A percentile compares a stretch with the other conserved stretches of the same genome.
These are phyloP conservation scores for Acanthornis magna DNA, from an alignment of 2,797 vertebrate species.

Conservation along the genomic window DNA sequence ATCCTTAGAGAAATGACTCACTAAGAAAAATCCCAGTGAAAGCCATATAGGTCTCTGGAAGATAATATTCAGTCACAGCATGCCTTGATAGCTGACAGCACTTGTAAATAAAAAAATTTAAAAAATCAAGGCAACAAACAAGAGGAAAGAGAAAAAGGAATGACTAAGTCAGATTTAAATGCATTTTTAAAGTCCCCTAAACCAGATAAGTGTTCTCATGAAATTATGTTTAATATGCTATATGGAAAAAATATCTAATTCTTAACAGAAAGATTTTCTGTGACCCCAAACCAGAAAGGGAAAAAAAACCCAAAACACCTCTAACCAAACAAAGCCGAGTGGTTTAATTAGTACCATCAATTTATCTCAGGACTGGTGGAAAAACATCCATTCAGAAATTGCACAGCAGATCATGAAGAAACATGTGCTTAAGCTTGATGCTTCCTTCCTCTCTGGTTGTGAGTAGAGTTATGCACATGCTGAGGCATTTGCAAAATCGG, in stretches of 20 bases:
- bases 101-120: background rate
- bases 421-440: background rate
- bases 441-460: background rate
- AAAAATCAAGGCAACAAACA: background rate
- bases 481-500: background rate
- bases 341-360: background rate
- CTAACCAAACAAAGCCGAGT: background rate
- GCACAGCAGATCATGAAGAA: background rate
- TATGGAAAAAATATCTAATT: background rate
- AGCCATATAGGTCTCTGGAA: background rate
- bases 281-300: background rate
- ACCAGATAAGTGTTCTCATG: background rate
- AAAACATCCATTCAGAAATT: background rate
- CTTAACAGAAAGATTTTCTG: background rate
- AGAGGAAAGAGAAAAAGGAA: background rate
- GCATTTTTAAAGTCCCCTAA: background rate
- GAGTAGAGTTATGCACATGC: background rate
- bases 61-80: background rate
- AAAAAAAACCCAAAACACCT: background rate
- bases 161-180: background rate
- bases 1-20: background rate
- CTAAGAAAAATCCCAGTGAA: background rate
- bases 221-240: background rate
- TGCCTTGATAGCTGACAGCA: background rate
- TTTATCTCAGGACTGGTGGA: background rate